Evolutionary conservation across 2,888 invertebrate species (phyloP), one percentile per base, ranked within the genome.

Genomic region (Clostera curtula): DNA sequence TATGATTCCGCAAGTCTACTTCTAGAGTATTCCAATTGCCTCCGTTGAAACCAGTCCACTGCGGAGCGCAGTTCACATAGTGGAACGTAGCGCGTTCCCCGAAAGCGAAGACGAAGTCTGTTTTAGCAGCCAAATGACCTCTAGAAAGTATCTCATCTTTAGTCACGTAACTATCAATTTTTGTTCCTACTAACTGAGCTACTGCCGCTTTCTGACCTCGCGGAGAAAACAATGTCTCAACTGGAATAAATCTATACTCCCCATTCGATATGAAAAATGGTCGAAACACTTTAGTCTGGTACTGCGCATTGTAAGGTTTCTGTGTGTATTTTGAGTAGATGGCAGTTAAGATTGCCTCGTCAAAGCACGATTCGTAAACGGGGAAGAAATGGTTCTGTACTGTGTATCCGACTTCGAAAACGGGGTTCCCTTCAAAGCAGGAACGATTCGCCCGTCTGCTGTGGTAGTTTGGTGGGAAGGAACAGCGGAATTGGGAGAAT

Each of bases 61-160:
- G 91, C 0, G 90, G 90, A 0, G 88, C 88, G 2, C 85, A 86
- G 51, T 91, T 91, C 1, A 89, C 66, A 36, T 87, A 90, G 51
- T 89, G 88, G 46, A 90, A 90, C 0, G 89, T 89, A 0, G 87
- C 79, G 5, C 80, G 69, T 45, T 90, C 88, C 20, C 87, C 83
- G 22, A 85, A 72, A 0, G 86, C 87, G 32, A 85, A 88, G 1
- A 86, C 73, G 31, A 88, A 89, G 56, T 90, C 90, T 0, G 86
- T 86, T 60, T 88, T 89, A 3, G 90, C 88, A 1, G 86, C 77
- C 27, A 90, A 63, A 61, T 90, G 90, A 2, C 90, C 90, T 34
- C 89, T 77, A 1, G 89, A 76, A 4, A 90, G 61, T 3, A 82
- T 58, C 37, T 69, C 53, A 0, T 48, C 49, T 2, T 51, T 41